Conservation (phyloP, 2,888 invertebrate genomes). For the Meganola albula region DNA sequence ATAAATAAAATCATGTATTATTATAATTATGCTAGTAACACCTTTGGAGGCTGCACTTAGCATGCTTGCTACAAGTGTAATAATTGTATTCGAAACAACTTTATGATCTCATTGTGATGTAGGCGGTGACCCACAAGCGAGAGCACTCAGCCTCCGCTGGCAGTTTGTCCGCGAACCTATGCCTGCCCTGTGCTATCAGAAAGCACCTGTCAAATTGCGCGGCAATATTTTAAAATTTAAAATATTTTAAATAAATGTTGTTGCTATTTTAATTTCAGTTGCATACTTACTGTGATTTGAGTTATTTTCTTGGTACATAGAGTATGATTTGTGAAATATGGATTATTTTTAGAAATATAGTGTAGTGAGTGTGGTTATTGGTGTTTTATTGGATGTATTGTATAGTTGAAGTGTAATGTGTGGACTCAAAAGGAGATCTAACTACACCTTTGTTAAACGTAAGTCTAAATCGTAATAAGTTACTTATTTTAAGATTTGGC, state of each 20-base stretch:
- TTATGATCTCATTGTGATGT: slow-evolving; percentile 70
- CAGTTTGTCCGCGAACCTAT: slow-evolving; percentile 49
- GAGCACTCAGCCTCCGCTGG: slow-evolving; percentile 35
- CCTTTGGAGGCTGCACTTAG: slow-evolving; percentile 38
- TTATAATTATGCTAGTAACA: slow-evolving; percentile 29
- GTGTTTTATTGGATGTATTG: slow-evolving; percentile 16
- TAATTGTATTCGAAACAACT: slow-evolving; percentile 56
- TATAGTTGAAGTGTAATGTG: slow-evolving; percentile 44
- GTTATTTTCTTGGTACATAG: too few relatives aligned
- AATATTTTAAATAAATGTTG: not conserved
- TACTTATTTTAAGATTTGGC: not conserved
- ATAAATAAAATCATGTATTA: too few relatives aligned
- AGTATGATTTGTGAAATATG: not conserved
- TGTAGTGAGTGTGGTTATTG: slow-evolving; percentile 14
- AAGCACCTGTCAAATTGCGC: slow-evolving; percentile 28
- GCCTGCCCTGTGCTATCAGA: slow-evolving; percentile 30
- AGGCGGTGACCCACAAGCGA: slow-evolving; percentile 63
- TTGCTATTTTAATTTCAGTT: too few relatives aligned
- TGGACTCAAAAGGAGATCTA: slow-evolving; percentile 31
- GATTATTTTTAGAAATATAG: slow-evolving; percentile 4
- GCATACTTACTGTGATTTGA: too few relatives aligned
- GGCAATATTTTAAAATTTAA: slow-evolving; percentile 22
- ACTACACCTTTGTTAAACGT: slow-evolving; percentile 38
- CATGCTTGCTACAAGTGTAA: slow-evolving; percentile 50
- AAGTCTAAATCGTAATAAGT: slow-evolving; percentile 24